Evolutionary conservation across 2,888 invertebrate species (phyloP).

Genomic region (Dasysyrphus albostriatus): DNA sequence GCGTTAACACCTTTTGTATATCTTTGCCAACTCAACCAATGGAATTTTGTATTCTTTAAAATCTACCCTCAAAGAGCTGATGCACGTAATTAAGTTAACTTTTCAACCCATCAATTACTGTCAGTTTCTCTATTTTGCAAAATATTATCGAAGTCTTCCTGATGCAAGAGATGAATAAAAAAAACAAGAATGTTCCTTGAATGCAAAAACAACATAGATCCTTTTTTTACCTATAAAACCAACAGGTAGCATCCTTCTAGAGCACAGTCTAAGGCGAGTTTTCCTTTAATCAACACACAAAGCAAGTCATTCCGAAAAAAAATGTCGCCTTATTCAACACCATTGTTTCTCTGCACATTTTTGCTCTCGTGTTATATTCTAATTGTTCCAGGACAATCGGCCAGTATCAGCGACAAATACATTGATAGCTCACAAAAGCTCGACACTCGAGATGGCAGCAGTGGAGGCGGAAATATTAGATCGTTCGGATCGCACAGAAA

Average conservation of each 20-base stretch:
- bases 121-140: slow-evolving; percentile 28
- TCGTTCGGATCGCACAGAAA: slow-evolving; percentile 70
- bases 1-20: neutral
- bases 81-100: slow-evolving; percentile 59
- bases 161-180: neutral
- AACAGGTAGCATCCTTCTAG: slow-evolving; percentile 12
- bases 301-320: neutral
- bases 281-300: slow-evolving; percentile 12
- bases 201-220: slow-evolving; percentile 23
- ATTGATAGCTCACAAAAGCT: slow-evolving; percentile 56
- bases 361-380: slow-evolving; percentile 54
- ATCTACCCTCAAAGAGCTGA: slow-evolving; percentile 41
- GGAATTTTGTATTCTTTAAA: neutral
- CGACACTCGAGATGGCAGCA: slow-evolving; percentile 49
- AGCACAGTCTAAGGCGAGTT: slow-evolving; percentile 42
- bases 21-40: neutral
- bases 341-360: slow-evolving; percentile 57
- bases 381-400: slow-evolving; percentile 57
- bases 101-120: slow-evolving; percentile 72
- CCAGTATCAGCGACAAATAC: slow-evolving; percentile 55
- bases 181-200: neutral
- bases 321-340: slow-evolving; percentile 56
- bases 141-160: neutral
- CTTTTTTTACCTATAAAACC: slow-evolving; percentile 58
- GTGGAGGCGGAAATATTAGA: slow-evolving; percentile 29